Evolutionary conservation across 2,113 vertebrate genomes (phyloP).

Genomic region (Carassius carassius): DNA sequence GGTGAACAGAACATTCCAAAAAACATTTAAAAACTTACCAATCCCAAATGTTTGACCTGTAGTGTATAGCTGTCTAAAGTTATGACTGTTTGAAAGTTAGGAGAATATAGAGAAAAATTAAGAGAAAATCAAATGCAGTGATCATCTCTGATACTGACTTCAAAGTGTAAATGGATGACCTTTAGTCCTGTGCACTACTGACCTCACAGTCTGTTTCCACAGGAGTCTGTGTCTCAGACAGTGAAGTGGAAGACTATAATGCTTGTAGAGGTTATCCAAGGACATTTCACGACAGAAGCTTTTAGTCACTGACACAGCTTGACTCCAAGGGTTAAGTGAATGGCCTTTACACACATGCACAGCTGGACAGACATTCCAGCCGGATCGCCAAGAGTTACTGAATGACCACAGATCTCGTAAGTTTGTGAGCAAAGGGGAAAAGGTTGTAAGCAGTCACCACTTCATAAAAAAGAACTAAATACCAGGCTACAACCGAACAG

Average conservation of each 20-base stretch:
- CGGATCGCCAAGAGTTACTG: slow-evolving; percentile 27
- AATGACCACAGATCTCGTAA: slow-evolving; percentile 9
- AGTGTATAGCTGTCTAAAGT: no score
- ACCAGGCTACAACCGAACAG: not conserved
- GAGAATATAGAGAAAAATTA: no score
- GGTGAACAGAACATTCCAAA: no score
- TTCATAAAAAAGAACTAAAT: not conserved
- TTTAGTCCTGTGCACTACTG: not conserved
- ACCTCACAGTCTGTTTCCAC: not conserved
- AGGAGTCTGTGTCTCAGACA: not conserved
- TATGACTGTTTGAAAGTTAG: no score
- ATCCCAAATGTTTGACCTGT: no score
- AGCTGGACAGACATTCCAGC: slow-evolving; percentile 43
- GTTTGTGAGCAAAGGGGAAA: not conserved
- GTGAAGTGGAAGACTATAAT: slow-evolving; percentile 1
- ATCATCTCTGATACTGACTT: no score
- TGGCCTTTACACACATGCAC: not conserved
- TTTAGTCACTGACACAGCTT: not conserved
- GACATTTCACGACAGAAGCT: not conserved
- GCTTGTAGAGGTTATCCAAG: not conserved
- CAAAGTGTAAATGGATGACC: no score
- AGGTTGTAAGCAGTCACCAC: not conserved
- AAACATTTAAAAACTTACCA: no score
- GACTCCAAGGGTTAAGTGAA: not conserved
- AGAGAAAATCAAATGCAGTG: no score